Evolutionary conservation across 2,888 invertebrate genomes (phyloP).

Genomic region (Thysanoteuthis rhombus): DNA sequence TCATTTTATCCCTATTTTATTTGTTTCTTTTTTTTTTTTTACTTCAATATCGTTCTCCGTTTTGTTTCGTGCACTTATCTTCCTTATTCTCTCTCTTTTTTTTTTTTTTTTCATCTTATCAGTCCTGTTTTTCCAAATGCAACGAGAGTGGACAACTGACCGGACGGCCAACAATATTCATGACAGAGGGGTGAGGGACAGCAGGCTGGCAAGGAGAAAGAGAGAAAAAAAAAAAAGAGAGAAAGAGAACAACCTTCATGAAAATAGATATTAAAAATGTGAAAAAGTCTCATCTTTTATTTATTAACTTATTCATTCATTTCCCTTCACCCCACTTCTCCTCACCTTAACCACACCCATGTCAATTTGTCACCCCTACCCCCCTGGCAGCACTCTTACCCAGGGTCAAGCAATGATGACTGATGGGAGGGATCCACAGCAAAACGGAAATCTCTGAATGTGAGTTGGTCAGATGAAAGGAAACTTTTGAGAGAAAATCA

Average conservation of each 20-base stretch:
- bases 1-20: neutral
- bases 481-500: neutral
- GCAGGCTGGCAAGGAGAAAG: neutral
- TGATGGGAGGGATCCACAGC: neutral
- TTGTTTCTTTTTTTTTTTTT: neutral
- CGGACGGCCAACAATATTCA: neutral
- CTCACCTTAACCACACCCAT: neutral
- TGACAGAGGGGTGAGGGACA: neutral
- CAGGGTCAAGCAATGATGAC: neutral
- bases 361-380: neutral
- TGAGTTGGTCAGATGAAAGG: neutral
- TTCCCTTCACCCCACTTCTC: neutral
- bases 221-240: neutral
- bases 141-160: neutral
- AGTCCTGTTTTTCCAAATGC: neutral
- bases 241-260: too few relatives aligned
- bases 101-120: neutral
- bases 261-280: constrained; percentile 12
- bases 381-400: neutral
- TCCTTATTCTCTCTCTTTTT: neutral
- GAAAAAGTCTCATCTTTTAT: constrained; percentile 12
- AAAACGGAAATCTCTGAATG: constrained; percentile 12
- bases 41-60: too few relatives aligned
- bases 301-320: neutral
- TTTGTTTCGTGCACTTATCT: neutral